These are phyloP conservation scores for Calonectris borealis DNA, from an alignment of 2,113 vertebrate species.

Conservation along the genomic window DNA sequence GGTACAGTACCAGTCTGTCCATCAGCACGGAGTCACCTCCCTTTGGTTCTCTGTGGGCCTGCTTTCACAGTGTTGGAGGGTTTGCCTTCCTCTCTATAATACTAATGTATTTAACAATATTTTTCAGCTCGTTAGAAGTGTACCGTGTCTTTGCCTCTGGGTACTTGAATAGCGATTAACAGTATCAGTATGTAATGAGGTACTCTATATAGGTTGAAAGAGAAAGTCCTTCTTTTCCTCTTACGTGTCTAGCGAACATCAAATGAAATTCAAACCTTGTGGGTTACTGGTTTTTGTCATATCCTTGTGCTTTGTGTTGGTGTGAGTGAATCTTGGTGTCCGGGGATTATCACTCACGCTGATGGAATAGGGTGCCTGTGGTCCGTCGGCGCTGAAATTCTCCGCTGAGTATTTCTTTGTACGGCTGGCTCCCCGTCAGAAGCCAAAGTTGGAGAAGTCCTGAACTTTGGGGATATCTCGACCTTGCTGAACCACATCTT, in stretches of 20 bases:
- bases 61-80: neutral
- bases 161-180: slow-evolving; percentile 23
- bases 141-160: slow-evolving; percentile 2
- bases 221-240: neutral
- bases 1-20: neutral
- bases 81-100: neutral
- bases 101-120: neutral
- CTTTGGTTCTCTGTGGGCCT: neutral
- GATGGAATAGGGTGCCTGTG: neutral
- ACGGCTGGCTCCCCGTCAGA: neutral
- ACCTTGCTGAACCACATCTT: neutral
- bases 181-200: slow-evolving; percentile 1
- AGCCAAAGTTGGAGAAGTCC: neutral
- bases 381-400: neutral
- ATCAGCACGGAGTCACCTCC: neutral
- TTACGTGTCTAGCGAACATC: neutral
- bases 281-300: neutral
- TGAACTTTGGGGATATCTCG: neutral
- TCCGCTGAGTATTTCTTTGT: neutral
- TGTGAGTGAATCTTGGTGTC: neutral
- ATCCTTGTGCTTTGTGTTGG: neutral
- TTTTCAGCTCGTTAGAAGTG: neutral
- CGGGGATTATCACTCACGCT: neutral
- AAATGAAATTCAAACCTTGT: neutral
- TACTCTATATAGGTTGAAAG: neutral